A percentile compares a stretch with the other conserved stretches of the same genome.
phyloP scores from a whole-genome alignment of 2,113 vertebrate genomes.

The Synchiropus splendidus region DNA sequence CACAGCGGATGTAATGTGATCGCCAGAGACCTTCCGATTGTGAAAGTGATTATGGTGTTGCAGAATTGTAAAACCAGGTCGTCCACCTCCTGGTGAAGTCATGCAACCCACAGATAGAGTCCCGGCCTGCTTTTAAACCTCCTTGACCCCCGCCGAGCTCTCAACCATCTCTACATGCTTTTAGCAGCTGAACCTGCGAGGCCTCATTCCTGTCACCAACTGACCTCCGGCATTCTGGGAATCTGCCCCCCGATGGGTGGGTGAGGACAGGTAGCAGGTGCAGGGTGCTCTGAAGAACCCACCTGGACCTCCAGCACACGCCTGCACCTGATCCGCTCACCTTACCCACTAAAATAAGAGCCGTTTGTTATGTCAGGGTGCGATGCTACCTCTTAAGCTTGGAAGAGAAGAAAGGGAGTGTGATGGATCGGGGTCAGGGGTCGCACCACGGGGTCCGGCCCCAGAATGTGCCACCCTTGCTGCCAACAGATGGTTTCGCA shows the following conservation, averaged over 20 bases:
- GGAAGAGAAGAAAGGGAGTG: conserved; percentile 9
- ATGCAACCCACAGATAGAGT: conserved; percentile 27
- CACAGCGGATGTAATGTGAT: conserved; percentile 51
- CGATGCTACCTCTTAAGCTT: conserved; percentile 5
- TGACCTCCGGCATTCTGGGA: conserved; percentile 68
- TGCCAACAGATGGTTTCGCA: conserved; percentile 46
- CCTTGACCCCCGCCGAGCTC: conserved; percentile 45
- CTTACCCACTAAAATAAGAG: conserved; percentile 31
- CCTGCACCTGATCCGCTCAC: background rate
- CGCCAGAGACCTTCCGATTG: conserved; percentile 42
- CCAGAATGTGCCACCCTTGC: conserved; percentile 34
- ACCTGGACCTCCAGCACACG: conserved; percentile 38
- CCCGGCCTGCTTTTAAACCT: conserved; percentile 6
- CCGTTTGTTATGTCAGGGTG: conserved; percentile 9
- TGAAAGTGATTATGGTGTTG: conserved; percentile 62
- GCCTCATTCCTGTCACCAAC: conserved; percentile 64
- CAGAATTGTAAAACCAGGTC: conserved; percentile 51
- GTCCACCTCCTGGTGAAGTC: conserved; percentile 48
- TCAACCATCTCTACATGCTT: conserved; percentile 37
- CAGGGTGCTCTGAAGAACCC: conserved; percentile 40
- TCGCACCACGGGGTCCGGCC: conserved; percentile 10
- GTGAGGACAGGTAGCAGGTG: conserved; percentile 69
- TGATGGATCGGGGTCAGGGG: conserved; percentile 40
- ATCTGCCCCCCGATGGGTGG: conserved; percentile 48
- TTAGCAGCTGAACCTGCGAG: conserved; percentile 56